Evolutionary conservation across 1,140 invertebrate species (phyloP).

Genomic region (Chrysoperla carnea): DNA sequence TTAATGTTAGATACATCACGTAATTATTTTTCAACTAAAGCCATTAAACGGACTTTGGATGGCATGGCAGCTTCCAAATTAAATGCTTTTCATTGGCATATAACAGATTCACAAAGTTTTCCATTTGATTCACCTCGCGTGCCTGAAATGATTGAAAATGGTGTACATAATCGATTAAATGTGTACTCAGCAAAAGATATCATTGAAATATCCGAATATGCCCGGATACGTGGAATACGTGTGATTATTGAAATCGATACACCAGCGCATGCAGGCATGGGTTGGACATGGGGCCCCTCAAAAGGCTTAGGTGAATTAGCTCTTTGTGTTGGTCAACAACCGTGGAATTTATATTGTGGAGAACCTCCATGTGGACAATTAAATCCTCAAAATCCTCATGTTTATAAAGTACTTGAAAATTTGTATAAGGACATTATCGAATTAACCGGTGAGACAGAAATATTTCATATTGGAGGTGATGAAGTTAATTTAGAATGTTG

Average conservation of each 20-base stretch:
- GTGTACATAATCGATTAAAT: conserved; percentile 51
- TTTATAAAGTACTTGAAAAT: conserved; percentile 46
- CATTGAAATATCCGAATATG: conserved; percentile 41
- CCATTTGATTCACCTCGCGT: conserved; percentile 48
- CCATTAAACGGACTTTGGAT: conserved; percentile 53
- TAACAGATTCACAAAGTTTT: conserved; percentile 70
- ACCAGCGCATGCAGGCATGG: conserved; percentile 63
- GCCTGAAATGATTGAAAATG: conserved; percentile 51
- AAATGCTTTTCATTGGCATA: conserved; percentile 76
- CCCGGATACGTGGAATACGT: conserved; percentile 46
- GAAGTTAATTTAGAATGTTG: conserved; percentile 65
- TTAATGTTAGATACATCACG: conserved; percentile 58
- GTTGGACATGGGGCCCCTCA: conserved; percentile 57
- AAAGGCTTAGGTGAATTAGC: conserved; percentile 47
- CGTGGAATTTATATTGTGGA: conserved; percentile 59
- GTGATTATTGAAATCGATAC: conserved; percentile 59
- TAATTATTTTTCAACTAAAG: conserved; percentile 50
- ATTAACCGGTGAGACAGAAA: conserved; percentile 40
- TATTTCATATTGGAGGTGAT: conserved; percentile 71
- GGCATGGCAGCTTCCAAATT: conserved; percentile 64
- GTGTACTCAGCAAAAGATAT: conserved; percentile 52
- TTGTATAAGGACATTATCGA: conserved; percentile 48
- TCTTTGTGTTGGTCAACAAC: conserved; percentile 54
- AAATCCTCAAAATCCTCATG: conserved; percentile 58
- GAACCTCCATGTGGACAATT: conserved; percentile 72